phyloP scores from a whole-genome alignment of 1,140 invertebrate species.

The Neotoxoptera formosana region DNA sequence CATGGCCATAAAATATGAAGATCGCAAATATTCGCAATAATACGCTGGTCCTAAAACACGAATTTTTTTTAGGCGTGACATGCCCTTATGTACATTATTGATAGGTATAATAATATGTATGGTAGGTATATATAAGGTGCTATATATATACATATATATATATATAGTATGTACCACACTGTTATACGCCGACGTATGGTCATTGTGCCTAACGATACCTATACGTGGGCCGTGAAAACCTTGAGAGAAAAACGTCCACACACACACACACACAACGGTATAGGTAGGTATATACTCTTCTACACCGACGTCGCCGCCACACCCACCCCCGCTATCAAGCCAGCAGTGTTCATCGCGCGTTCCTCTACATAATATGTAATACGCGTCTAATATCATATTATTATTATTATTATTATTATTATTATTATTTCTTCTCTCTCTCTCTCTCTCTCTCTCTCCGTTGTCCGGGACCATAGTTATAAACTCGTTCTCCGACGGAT shows the following conservation, averaged over 20 bases:
- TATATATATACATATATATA: no score
- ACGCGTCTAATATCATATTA: background rate
- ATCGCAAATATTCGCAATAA: background rate
- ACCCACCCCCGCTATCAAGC: background rate
- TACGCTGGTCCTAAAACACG: background rate
- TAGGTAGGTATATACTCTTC: background rate
- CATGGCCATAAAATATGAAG: background rate
- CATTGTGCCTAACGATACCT: background rate
- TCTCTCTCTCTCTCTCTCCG: background rate
- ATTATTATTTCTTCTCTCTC: background rate
- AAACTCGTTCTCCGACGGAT: slow-evolving; percentile 41
- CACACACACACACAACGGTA: background rate
- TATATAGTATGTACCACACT: no score
- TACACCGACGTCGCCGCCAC: background rate
- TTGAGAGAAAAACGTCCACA: background rate
- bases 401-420: background rate
- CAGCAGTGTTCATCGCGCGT: background rate
- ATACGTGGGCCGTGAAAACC: slow-evolving; percentile 36
- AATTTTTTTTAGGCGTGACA: background rate
- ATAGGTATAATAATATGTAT: background rate
- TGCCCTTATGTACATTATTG: background rate
- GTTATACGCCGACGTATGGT: background rate
- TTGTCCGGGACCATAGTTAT: background rate
- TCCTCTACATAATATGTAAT: background rate
- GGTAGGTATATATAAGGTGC: no score